Evolutionary conservation across 1,140 invertebrate genomes (phyloP).

Genomic region (Neodiprion fabricii): DNA sequence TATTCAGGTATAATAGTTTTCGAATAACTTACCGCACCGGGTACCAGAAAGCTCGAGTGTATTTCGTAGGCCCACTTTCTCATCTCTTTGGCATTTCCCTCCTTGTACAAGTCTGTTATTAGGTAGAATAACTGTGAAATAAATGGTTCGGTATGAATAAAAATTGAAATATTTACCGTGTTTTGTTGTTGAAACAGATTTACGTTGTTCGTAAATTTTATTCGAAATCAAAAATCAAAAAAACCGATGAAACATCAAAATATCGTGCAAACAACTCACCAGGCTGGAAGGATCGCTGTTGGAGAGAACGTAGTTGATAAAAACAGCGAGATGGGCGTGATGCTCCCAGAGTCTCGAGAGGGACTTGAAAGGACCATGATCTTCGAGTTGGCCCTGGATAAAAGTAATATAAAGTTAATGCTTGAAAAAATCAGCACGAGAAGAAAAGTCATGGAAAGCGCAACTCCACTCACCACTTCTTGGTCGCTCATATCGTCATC

Average conservation of each 20-base stretch:
- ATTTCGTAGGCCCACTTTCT: slow-evolving; percentile 98
- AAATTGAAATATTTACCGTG: slow-evolving; percentile 14
- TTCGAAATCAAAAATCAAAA: slow-evolving; percentile 21
- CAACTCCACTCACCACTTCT: slow-evolving; percentile 69
- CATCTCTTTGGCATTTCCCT: slow-evolving; percentile 87
- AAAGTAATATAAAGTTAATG: slow-evolving; percentile 27
- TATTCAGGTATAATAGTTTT: slow-evolving; percentile 7
- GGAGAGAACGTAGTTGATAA: slow-evolving; percentile 86
- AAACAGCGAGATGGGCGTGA: slow-evolving; percentile 85
- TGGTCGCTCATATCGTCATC: slow-evolving; percentile 91
- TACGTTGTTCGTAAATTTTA: slow-evolving; percentile 9
- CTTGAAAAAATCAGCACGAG: slow-evolving; percentile 15
- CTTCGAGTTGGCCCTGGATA: slow-evolving; percentile 70
- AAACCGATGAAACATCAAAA: slow-evolving; percentile 1
- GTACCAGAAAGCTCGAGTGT: slow-evolving; percentile 94
- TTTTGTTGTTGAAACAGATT: neutral
- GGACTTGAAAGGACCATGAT: slow-evolving; percentile 82
- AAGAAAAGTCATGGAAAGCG: slow-evolving; percentile 13
- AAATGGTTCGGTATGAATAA: slow-evolving; percentile 25
- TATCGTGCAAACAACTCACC: slow-evolving; percentile 54
- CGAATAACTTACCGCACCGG: slow-evolving; percentile 73
- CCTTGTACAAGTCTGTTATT: slow-evolving; percentile 84
- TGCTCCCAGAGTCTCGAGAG: slow-evolving; percentile 73
- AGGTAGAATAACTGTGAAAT: slow-evolving; percentile 84
- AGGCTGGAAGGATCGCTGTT: slow-evolving; percentile 86